These are phyloP conservation scores for Melinopterus prodromus DNA, from an alignment of 2,888 invertebrate species.

Conservation along the genomic window DNA sequence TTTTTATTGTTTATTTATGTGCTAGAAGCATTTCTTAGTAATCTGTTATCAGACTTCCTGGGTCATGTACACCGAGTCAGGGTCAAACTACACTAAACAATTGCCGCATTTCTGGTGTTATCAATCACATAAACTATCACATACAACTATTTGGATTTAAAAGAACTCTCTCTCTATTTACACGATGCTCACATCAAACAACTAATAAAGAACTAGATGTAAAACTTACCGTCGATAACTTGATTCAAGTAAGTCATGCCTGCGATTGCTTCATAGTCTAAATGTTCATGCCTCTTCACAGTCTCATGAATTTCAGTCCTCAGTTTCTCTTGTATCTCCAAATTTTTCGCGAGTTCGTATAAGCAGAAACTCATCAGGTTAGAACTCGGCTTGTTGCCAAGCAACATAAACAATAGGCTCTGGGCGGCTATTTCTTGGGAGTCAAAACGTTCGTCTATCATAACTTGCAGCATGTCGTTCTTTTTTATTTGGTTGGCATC, in stretches of 20 bases:
- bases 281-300: conserved; percentile 54
- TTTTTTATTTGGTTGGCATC: conserved; percentile 59
- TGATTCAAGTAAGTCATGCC: conserved; percentile 63
- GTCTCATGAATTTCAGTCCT: conserved; percentile 59
- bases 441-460: conserved; percentile 49
- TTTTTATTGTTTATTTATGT: no score
- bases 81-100: no score
- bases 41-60: no score
- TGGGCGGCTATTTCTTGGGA: conserved; percentile 45
- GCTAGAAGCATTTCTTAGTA: no score
- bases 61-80: no score
- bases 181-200: no score
- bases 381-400: conserved; percentile 58
- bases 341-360: conserved; percentile 62
- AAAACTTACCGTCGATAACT: conserved; percentile 55
- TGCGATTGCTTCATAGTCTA: conserved; percentile 61
- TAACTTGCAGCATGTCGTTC: conserved; percentile 66
- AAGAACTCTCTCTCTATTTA: no score
- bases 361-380: conserved; percentile 59
- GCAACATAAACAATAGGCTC: conserved; percentile 50
- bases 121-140: no score
- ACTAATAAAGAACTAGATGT: neutral
- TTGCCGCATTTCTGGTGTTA: no score
- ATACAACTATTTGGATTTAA: no score
- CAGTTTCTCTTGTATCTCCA: conserved; percentile 58